Percentiles rank a stretch among this genome's conserved stretches.
These are phyloP conservation scores for Alectoris magna DNA, from an alignment of 2,797 vertebrate species.

Conservation along the genomic window DNA sequence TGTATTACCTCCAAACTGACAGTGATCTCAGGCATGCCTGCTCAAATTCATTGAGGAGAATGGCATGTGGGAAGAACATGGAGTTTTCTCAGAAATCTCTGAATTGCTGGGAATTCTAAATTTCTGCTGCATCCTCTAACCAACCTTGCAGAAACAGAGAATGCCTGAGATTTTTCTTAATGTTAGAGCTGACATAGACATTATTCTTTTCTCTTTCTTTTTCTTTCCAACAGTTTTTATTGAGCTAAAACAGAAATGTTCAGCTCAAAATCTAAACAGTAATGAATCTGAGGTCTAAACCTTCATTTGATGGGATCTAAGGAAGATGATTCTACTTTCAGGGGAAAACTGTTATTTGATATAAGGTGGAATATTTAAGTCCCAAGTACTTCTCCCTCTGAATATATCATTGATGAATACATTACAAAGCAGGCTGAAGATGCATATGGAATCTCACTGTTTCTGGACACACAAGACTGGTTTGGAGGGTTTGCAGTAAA, in stretches of 20 bases:
- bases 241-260: not conserved
- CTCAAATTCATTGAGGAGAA: not conserved
- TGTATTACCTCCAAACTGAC: not conserved
- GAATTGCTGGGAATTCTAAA: not conserved
- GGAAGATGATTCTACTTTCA: not conserved
- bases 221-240: not conserved
- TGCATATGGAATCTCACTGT: not conserved
- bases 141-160: not conserved
- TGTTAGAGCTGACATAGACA: not conserved
- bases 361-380: not conserved
- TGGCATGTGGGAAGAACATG: not conserved
- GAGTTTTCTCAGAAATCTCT: not conserved
- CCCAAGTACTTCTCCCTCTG: not conserved
- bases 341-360: not conserved
- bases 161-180: rapidly evolving
- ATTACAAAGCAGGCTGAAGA: not conserved
- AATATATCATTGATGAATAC: not conserved
- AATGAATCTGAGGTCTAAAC: not conserved
- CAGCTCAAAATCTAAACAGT: not conserved
- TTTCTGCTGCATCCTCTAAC: not conserved
- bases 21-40: not conserved
- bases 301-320: not conserved
- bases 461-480: not conserved
- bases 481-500: not conserved
- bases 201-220: not conserved